phyloP scores from a whole-genome alignment of 2,113 vertebrate genomes.

The Larimichthys crocea region DNA sequence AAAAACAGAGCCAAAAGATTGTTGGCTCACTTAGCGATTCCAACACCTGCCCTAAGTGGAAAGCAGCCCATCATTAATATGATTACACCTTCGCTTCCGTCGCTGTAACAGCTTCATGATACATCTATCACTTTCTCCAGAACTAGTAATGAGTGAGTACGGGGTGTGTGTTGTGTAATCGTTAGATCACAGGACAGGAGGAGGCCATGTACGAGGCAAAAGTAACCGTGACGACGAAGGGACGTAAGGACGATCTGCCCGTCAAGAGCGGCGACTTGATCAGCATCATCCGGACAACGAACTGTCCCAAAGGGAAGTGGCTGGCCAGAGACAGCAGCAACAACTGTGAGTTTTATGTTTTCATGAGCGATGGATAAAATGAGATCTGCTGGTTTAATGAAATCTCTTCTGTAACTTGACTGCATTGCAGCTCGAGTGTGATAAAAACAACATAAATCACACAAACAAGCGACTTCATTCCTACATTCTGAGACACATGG shows the following conservation, averaged over 20 bases:
- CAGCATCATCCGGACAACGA: slow-evolving; percentile 74
- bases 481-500: not conserved
- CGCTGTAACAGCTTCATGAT: not conserved
- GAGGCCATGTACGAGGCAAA: slow-evolving; percentile 70
- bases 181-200: slow-evolving; percentile 83
- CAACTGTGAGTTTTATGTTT: slow-evolving; percentile 83
- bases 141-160: too few relatives aligned
- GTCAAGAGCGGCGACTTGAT: slow-evolving; percentile 75
- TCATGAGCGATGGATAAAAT: not conserved
- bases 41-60: not conserved
- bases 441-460: not conserved
- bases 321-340: slow-evolving; percentile 78
- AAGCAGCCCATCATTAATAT: not conserved
- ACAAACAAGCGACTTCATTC: not conserved
- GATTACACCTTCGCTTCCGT: not conserved
- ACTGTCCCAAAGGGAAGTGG: slow-evolving; percentile 79
- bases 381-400: too few relatives aligned
- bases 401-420: too few relatives aligned
- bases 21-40: too few relatives aligned
- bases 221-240: slow-evolving; percentile 64
- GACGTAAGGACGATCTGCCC: slow-evolving; percentile 68
- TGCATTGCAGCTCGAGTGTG: too few relatives aligned
- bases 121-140: not conserved
- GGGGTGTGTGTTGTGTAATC: not conserved
- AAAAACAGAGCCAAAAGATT: not conserved